These are phyloP conservation scores for Microctonus aethiopoides DNA, from an alignment of 2,888 invertebrate species.

Conservation along the genomic window DNA sequence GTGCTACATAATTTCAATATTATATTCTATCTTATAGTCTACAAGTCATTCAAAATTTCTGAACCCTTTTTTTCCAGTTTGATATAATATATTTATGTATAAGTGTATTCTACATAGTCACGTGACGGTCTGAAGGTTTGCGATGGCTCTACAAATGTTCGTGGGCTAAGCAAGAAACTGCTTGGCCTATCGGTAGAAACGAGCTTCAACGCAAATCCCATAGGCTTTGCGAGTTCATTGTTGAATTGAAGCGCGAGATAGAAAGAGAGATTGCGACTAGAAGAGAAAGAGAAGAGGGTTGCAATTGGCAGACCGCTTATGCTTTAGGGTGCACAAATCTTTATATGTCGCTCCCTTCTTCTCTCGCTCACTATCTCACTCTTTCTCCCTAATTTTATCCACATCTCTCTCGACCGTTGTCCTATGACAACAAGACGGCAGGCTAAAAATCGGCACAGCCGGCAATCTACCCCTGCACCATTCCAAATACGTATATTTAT, in stretches of 20 bases:
- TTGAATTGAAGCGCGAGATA: constrained; percentile 18
- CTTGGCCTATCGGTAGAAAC: constrained; percentile 5
- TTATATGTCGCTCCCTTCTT: constrained; percentile 19
- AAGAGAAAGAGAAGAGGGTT: background rate
- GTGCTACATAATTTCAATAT: background rate
- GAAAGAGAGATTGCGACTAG: background rate
- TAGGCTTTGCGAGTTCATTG: constrained; percentile 34
- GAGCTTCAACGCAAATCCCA: constrained; percentile 32
- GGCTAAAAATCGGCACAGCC: constrained; percentile 63
- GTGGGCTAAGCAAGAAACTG: constrained; percentile 1
- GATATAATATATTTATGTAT: background rate
- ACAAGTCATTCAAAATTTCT: background rate
- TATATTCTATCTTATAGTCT: background rate
- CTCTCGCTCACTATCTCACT: constrained; percentile 26
- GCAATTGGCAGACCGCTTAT: background rate
- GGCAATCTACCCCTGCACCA: constrained; percentile 50
- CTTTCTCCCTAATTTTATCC: constrained; percentile 24
- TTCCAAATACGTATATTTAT: constrained; percentile 66
- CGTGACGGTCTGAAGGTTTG: background rate
- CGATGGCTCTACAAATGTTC: constrained; percentile 1
- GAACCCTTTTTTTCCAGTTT: background rate
- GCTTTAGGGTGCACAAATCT: constrained; percentile 19
- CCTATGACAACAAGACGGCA: constrained; percentile 65
- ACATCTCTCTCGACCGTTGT: constrained; percentile 42
- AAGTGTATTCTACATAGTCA: background rate